Conservation (phyloP, 1,140 invertebrate genomes). For the Latrodectus geometricus region DNA sequence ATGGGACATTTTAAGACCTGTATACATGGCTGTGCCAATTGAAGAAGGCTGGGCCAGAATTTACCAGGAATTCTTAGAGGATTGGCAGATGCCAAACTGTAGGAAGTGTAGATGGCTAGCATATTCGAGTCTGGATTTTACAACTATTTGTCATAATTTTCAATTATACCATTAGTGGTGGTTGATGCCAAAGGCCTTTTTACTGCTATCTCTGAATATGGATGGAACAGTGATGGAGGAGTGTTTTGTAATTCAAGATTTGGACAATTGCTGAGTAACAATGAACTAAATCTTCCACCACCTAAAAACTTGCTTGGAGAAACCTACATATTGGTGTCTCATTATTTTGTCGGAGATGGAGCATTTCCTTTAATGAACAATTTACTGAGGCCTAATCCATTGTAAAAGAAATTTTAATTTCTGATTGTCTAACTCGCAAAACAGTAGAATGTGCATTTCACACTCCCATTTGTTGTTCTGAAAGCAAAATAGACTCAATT, state of each 20-base stretch:
- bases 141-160: slow-evolving; percentile 72
- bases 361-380: slow-evolving; percentile 69
- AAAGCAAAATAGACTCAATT: too few species aligned
- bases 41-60: neutral
- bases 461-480: too few species aligned
- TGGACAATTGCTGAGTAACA: neutral
- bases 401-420: slow-evolving; percentile 71
- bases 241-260: slow-evolving; percentile 64
- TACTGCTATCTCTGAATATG: slow-evolving; percentile 69
- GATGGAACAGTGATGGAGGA: too few species aligned
- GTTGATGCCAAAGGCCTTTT: slow-evolving; percentile 71
- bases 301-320: slow-evolving; percentile 53
- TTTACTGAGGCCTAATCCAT: slow-evolving; percentile 70
- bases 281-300: too few species aligned
- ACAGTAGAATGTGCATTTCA: too few species aligned
- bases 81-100: slow-evolving; percentile 71
- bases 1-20: neutral
- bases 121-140: slow-evolving; percentile 70
- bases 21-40: neutral
- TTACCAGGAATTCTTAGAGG: neutral
- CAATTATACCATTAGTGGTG: slow-evolving; percentile 71
- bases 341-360: slow-evolving; percentile 71
- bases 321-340: slow-evolving; percentile 63
- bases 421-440: slow-evolving; percentile 64
- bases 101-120: slow-evolving; percentile 72